Conservation (phyloP, 2,113 vertebrate genomes). For the Cathartes aura region DNA sequence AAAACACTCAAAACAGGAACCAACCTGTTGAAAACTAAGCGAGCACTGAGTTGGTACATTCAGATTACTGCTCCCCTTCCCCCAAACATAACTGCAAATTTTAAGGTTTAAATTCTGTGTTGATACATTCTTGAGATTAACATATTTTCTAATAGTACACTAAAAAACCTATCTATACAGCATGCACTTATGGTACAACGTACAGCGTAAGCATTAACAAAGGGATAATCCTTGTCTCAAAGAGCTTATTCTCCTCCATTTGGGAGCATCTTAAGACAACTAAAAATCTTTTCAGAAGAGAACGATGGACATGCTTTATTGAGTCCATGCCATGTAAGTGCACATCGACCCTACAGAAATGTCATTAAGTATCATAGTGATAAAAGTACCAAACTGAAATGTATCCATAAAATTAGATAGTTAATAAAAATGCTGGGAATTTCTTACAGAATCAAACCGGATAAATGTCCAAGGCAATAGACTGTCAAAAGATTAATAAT, state of each 20-base stretch:
- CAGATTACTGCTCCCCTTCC: neutral
- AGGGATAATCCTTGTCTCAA: neutral
- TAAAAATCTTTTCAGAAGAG: neutral
- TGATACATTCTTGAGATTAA: neutral
- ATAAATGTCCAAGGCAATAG: neutral
- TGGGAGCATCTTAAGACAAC: neutral
- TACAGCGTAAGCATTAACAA: neutral
- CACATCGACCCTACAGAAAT: neutral
- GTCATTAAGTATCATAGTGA: neutral
- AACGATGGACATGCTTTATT: neutral
- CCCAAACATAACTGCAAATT: neutral
- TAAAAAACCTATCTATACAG: neutral
- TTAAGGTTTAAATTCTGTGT: neutral
- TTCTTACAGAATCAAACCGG: neutral
- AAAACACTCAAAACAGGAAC: neutral
- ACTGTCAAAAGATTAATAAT: neutral
- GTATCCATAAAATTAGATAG: neutral
- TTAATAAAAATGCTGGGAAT: neutral
- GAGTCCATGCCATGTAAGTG: neutral
- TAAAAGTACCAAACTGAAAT: neutral
- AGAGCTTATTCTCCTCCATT: neutral
- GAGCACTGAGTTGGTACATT: neutral
- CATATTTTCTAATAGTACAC: neutral
- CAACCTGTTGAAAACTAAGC: neutral
- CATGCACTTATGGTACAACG: accelerated